Evolutionary conservation across 2,797 vertebrate species (phyloP), one percentile per base, ranked within the genome.

Genomic region (Varecia variegata): DNA sequence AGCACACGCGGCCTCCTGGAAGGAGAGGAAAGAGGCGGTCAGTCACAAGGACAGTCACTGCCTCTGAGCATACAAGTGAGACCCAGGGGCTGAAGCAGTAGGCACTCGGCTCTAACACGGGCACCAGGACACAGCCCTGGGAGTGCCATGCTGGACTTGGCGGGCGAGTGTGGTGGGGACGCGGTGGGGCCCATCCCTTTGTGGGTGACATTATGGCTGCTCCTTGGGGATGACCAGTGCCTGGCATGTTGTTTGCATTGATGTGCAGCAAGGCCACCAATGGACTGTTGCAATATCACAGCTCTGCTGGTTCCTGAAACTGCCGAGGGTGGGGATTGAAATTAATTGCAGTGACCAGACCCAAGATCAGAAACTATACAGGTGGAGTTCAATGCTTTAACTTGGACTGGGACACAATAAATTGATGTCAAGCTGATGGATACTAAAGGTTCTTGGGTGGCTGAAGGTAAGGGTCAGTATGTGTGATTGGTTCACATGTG

Each of bases 1-100:
- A 0, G 99, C 99, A 81, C 99, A 99, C 0, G 99, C 99, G 0
- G 99, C 99, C 97, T 99, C 99, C 99, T 99, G 98, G 54, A 91
- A 97, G 91, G 56, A 65, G 50, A 86, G 14, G 94, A 68, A 56
- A 96, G 68, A 25, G n/a, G 58, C 0, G 0, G 30, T 93, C 23
- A 97, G 93, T 86, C 65, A 52, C 6, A 15, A 40, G 32, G 25
- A 54, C 20, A 15, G 74, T 50, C 14, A 2, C 21, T 23, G 50
- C 47, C 60, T 12, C 32, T 0, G 4, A 50, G 35, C 15, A 13
- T 32, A 62, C 12, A 5, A 27, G 25, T 1, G 52, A n/a, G 50
- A 20, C 52, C n/a, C 47, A 4, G 56, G 73, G 79, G 30, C 8
- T 5, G 47, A 80, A 47, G 86, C 43, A 35, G 56, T 0, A 2